Conservation (phyloP, 2,888 invertebrate species). For the Drosophila maculinotata region DNA sequence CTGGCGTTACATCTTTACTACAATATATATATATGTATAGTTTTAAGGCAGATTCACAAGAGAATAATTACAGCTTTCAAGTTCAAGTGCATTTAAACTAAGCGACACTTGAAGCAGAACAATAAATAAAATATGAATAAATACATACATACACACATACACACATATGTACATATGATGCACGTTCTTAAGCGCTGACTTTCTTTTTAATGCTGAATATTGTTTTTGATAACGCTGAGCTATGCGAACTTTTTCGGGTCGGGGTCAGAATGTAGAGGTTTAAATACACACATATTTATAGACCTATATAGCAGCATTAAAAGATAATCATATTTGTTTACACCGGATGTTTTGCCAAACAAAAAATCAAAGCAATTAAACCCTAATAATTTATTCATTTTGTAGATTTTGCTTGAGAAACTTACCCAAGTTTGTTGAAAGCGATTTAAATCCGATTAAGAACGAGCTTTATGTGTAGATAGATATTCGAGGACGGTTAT, state of each 20-base stretch:
- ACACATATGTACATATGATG: background rate
- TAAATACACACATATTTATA: background rate
- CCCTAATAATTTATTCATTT: background rate
- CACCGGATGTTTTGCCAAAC: background rate
- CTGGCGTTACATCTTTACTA: constrained; percentile 6
- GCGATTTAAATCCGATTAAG: constrained; percentile 28
- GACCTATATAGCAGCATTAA: background rate
- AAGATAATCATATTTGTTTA: too few species aligned
- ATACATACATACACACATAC: background rate
- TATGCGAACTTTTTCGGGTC: constrained; percentile 28
- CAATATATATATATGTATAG: constrained; percentile 1
- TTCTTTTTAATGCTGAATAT: constrained; percentile 29
- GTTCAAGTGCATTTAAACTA: constrained; percentile 72
- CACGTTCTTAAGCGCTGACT: constrained; percentile 7
- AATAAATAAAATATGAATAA: constrained; percentile 6
- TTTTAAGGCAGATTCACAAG: constrained; percentile 17
- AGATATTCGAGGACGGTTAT: constrained; percentile 30
- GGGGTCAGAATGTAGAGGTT: constrained; percentile 14
- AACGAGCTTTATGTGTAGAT: constrained; percentile 2
- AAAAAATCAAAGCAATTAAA: background rate
- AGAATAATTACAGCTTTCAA: constrained; percentile 62
- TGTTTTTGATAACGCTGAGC: constrained; percentile 31
- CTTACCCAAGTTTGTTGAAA: constrained; percentile 33
- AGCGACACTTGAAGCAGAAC: constrained; percentile 37
- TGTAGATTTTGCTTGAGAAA: background rate